Percentiles rank a stretch among this genome's conserved stretches.
phyloP scores from a whole-genome alignment of 2,888 invertebrate genomes.

The Orthosia gothica region DNA sequence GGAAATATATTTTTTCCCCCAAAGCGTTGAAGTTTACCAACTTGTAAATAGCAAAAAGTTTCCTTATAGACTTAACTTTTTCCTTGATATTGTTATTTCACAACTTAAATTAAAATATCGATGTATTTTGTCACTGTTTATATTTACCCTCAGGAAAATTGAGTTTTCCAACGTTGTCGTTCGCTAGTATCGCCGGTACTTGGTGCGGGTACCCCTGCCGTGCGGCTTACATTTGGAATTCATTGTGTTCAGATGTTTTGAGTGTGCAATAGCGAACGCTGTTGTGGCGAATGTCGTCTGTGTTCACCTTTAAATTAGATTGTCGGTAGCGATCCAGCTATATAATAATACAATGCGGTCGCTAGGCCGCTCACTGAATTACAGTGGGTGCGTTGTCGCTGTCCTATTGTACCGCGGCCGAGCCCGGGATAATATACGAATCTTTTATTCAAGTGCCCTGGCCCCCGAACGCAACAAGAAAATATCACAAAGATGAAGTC shows the following conservation, averaged over 20 bases:
- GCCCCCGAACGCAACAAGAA: conserved; percentile 86
- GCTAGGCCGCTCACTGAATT: conserved; percentile 83
- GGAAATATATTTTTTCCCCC: conserved; percentile 71
- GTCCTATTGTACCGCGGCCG: conserved; percentile 83
- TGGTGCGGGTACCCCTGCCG: conserved; percentile 15
- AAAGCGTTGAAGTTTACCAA: conserved; percentile 68
- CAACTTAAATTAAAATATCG: conserved; percentile 69
- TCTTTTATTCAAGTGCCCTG: conserved; percentile 90
- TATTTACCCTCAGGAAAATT: conserved; percentile 58
- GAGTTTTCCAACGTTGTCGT: conserved; percentile 33
- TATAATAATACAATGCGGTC: conserved; percentile 83
- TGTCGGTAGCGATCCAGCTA: conserved; percentile 72
- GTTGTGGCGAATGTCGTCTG: conserved; percentile 43
- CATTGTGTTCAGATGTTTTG: conserved; percentile 53
- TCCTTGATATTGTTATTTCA: conserved; percentile 69
- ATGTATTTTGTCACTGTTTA: conserved; percentile 64
- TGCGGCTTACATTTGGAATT: conserved; percentile 56
- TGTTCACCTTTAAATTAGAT: conserved; percentile 79
- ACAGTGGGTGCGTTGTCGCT: conserved; percentile 86
- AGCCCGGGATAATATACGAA: conserved; percentile 87
- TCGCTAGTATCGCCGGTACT: conserved; percentile 9
- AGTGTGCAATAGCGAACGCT: conserved; percentile 43
- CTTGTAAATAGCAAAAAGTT: conserved; percentile 70
- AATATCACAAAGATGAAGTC: conserved; percentile 88
- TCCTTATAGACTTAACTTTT: conserved; percentile 70